Evolutionary conservation across 2,888 invertebrate species (phyloP).

Genomic region (Leucania comma): DNA sequence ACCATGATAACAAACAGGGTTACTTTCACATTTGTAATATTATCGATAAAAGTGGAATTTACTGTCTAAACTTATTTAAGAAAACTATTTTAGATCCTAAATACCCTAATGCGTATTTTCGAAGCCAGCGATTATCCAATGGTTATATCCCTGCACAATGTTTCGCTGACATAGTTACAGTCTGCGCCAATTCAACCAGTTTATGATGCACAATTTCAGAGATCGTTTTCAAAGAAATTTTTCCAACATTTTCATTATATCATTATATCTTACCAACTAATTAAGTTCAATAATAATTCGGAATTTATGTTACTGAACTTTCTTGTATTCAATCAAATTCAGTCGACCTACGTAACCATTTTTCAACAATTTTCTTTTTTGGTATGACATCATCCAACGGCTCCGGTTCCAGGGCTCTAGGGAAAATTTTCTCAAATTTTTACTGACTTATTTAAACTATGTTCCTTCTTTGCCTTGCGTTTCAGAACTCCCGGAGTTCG

Average conservation of each 20-base stretch:
- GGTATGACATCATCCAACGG: no score
- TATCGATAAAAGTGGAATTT: not conserved
- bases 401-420: no score
- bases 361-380: no score
- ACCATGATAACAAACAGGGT: no score
- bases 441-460: no score
- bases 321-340: not conserved
- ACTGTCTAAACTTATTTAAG: not conserved
- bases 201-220: not conserved
- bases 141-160: slow-evolving; percentile 22
- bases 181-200: slow-evolving; percentile 2
- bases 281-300: not conserved
- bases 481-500: no score
- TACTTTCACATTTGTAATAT: no score
- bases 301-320: not conserved
- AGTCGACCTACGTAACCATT: no score
- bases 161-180: slow-evolving; percentile 29
- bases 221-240: not conserved
- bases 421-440: no score
- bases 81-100: not conserved
- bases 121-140: not conserved
- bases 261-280: not conserved
- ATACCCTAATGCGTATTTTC: slow-evolving; percentile 12
- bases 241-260: not conserved
- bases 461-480: no score